Conservation (phyloP, 1,140 invertebrate species). For the Lithobius niger region DNA sequence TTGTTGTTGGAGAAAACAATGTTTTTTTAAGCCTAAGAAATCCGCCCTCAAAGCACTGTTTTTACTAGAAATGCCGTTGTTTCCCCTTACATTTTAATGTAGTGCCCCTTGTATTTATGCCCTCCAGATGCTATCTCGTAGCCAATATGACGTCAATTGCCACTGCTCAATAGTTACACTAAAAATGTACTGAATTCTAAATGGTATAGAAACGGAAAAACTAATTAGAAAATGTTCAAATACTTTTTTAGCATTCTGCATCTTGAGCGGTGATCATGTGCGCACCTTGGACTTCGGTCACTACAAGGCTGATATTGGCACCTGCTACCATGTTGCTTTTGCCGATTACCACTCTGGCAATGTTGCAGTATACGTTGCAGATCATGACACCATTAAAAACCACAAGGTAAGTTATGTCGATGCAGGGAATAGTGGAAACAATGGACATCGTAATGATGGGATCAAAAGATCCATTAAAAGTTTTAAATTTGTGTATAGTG, state of each 20-base stretch:
- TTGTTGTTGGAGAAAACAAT: too few relatives aligned
- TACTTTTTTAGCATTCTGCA: not conserved
- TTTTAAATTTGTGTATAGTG: too few relatives aligned
- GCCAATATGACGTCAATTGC: not conserved
- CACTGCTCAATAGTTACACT: not conserved
- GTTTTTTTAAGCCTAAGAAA: too few relatives aligned
- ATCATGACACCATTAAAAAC: too few relatives aligned
- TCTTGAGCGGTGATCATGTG: not conserved
- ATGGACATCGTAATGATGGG: too few relatives aligned
- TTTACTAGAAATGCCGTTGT: not conserved
- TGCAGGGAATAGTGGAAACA: too few relatives aligned
- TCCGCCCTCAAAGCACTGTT: not conserved
- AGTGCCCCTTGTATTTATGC: too few relatives aligned
- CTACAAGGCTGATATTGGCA: not conserved
- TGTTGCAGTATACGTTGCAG: too few relatives aligned
- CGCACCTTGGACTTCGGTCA: not conserved
- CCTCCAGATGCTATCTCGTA: not conserved
- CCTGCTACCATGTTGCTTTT: slow-evolving; percentile 3
- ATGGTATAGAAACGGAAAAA: too few relatives aligned
- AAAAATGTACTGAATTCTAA: not conserved
- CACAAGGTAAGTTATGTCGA: too few relatives aligned
- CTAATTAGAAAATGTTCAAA: not conserved
- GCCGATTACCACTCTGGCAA: not conserved
- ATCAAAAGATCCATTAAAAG: too few relatives aligned
- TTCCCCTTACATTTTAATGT: not conserved